Percentiles rank a stretch among this genome's conserved stretches.
phyloP scores from a whole-genome alignment of 1,140 invertebrate genomes.

The Zaprionus gabonicus region DNA sequence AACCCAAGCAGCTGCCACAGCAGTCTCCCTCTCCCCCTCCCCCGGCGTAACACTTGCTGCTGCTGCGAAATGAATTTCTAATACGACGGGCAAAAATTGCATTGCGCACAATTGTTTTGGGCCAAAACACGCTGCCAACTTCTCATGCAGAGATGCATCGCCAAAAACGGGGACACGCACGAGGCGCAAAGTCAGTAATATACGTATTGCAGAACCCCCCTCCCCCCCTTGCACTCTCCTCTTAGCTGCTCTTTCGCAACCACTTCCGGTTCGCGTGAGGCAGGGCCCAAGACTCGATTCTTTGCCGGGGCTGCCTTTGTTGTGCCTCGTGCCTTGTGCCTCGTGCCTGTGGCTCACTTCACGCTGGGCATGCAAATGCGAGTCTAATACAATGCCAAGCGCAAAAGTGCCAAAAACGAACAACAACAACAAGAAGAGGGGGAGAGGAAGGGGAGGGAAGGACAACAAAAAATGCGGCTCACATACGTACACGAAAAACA shows the following conservation, averaged over 20 bases:
- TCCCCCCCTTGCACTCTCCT: not conserved
- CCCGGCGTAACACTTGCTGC: conserved; percentile 31
- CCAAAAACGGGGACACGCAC: conserved; percentile 34
- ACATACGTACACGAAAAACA: conserved; percentile 80
- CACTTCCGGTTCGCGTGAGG: conserved; percentile 52
- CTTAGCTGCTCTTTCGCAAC: not conserved
- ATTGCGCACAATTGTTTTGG: conserved; percentile 75
- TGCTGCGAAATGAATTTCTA: conserved; percentile 76
- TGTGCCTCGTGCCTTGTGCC: conserved; percentile 22
- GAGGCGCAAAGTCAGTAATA: conserved; percentile 2
- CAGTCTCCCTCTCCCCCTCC: conserved; percentile 24
- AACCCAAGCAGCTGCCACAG: conserved; percentile 57
- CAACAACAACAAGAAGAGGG: conserved; percentile 32
- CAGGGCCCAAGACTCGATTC: conserved; percentile 27
- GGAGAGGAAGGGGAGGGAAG: not conserved
- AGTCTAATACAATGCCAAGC: conserved; percentile 80
- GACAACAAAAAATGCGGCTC: conserved; percentile 48
- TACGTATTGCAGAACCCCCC: too few relatives aligned
- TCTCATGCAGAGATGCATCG: conserved; percentile 38
- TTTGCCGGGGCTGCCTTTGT: conserved; percentile 5
- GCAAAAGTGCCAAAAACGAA: conserved; percentile 68
- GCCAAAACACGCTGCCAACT: conserved; percentile 61
- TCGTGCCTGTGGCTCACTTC: conserved; percentile 67
- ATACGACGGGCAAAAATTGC: conserved; percentile 73
- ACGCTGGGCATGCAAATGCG: conserved; percentile 81